Evolutionary conservation across 1,140 invertebrate genomes (phyloP).

Genomic region (Zaprionus ghesquierei): DNA sequence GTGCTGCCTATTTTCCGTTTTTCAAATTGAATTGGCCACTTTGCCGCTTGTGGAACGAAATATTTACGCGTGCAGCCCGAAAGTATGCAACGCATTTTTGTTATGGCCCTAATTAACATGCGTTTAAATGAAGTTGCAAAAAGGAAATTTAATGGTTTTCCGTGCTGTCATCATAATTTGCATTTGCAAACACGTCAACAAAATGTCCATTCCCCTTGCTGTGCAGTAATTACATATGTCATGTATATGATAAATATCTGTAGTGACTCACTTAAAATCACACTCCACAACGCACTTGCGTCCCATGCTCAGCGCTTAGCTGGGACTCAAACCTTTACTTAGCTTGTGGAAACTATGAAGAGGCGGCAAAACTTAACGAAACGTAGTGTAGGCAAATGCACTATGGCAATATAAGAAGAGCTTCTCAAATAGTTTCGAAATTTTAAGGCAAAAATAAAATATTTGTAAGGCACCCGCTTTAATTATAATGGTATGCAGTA

Average conservation of each 20-base stretch:
- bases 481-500: no score
- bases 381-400: neutral
- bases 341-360: neutral
- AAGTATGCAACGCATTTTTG: neutral
- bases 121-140: conserved; percentile 1
- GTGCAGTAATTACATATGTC: neutral
- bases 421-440: neutral
- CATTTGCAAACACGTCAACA: neutral
- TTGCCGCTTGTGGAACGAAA: neutral
- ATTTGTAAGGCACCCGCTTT: no score
- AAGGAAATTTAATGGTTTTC: conserved; percentile 2
- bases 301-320: conserved; percentile 9
- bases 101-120: neutral
- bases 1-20: no score
- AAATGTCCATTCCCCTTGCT: neutral
- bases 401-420: neutral
- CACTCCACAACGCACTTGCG: neutral
- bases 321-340: conserved; percentile 17
- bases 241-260: neutral
- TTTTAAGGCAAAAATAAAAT: neutral
- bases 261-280: conserved; percentile 15
- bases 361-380: neutral
- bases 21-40: no score
- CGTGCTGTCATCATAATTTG: conserved; percentile 17
- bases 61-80: neutral